These are phyloP conservation scores for Fragum whitleyi DNA, from an alignment of 2,888 invertebrate genomes.

Conservation along the genomic window DNA sequence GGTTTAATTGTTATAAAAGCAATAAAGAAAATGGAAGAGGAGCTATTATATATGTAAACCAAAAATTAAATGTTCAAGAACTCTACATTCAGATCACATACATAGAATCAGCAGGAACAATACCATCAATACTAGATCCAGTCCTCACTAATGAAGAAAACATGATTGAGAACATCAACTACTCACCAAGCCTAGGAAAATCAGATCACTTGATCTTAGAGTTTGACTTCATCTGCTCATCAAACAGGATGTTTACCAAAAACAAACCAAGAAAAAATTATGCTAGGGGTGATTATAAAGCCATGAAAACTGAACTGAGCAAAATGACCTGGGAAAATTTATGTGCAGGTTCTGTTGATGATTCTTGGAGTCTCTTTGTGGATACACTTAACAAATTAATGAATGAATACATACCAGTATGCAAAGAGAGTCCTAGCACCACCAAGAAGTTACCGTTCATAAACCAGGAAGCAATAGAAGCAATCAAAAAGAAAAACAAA, in stretches of 20 bases:
- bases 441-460: neutral
- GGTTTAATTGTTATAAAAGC: too few relatives aligned
- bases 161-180: neutral
- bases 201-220: neutral
- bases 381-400: neutral
- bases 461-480: neutral
- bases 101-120: neutral
- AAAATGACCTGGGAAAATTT: neutral
- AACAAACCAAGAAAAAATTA: neutral
- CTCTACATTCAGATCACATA: neutral
- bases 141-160: too few relatives aligned
- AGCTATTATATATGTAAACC: neutral
- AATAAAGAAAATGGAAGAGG: too few relatives aligned
- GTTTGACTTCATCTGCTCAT: constrained; percentile 1
- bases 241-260: neutral
- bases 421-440: neutral
- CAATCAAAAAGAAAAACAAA: constrained; percentile 2
- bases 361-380: neutral
- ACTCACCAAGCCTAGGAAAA: constrained; percentile 6
- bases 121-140: too few relatives aligned
- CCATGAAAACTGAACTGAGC: neutral
- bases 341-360: neutral
- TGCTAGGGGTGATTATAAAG: neutral
- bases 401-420: neutral
- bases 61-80: too few relatives aligned